These are phyloP conservation scores for Arctocebus calabarensis DNA, from an alignment of 2,797 vertebrate genomes.

Conservation along the genomic window DNA sequence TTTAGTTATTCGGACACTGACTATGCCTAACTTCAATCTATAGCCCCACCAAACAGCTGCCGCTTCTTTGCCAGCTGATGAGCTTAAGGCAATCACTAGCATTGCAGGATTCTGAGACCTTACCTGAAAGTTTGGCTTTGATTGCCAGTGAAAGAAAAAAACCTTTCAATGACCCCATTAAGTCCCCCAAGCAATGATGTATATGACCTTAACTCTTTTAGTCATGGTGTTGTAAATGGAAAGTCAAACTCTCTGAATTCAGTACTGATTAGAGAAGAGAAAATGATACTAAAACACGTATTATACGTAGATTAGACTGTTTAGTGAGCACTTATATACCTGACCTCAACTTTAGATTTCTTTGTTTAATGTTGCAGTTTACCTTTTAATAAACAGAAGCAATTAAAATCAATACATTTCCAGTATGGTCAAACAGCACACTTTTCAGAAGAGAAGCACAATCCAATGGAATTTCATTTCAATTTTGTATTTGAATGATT, in stretches of 20 bases:
- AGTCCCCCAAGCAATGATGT: background rate
- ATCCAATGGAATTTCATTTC: constrained; percentile 73
- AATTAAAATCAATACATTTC: constrained; percentile 84
- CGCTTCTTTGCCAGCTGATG: background rate
- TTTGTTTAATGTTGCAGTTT: constrained; percentile 83
- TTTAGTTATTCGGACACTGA: constrained; percentile 35
- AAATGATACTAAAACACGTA: constrained; percentile 48
- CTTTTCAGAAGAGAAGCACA: constrained; percentile 77
- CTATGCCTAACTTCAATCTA: background rate
- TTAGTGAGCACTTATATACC: constrained; percentile 45
- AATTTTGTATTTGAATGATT: constrained; percentile 78
- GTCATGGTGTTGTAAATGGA: background rate
- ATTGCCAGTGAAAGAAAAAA: constrained; percentile 28
- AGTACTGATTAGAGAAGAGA: constrained; percentile 40
- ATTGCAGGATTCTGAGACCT: background rate
- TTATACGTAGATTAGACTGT: constrained; percentile 60
- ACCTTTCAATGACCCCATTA: background rate
- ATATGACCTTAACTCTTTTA: background rate
- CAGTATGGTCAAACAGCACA: constrained; percentile 80
- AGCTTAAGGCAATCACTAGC: constrained; percentile 31
- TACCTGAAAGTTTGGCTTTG: constrained; percentile 26
- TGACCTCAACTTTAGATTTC: constrained; percentile 15
- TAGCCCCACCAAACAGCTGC: background rate
- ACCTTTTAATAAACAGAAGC: constrained; percentile 87
- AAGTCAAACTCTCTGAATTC: constrained; percentile 65